Base-by-base conservation (phyloP, 2,113 vertebrate genomes). In the Psophia crepitans region DNA sequence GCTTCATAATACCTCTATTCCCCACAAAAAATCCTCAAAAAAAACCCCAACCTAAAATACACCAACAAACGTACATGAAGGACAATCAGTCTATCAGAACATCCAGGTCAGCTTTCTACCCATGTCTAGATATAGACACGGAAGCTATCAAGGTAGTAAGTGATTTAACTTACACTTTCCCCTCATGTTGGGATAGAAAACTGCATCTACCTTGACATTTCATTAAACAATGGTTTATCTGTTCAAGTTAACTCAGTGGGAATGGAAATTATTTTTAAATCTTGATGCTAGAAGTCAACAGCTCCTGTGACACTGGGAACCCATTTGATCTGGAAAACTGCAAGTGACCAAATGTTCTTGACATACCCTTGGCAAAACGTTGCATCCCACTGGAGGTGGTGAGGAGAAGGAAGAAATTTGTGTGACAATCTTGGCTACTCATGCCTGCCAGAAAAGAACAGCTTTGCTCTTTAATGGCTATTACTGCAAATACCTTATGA, bases 1-100 rank as follows among this genome's bases (percentile, higher is more conserved):
- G 66, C 39, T 91, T 63, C 33, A 51, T 23, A 39, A 54, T 21
- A 82, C 16, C 18, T 3, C 11, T 53, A 64, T 37, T 30, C 30
- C 15, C 43, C 30, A 35, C 27, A 94, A 96, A 93, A 95, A 54
- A 49, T 61, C 65, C 68, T 97, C 93, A 94, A 61, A 46, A 35
- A 37, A 46, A 9, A 4, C 3, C 28, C 10, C 60, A 41, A n/a
- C 8, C 23, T 96, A 93, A 75, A 92, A 89, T 89, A 97, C 46
- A 8, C 16, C 23, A 66, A 24, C 9, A 73, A 79, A 53, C 32
- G 46, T 60, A 95, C 69, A 75, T 64, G 68, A 86, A 63, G 69
- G 30, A 94, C 43, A 93, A 28, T 57, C 44, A 9, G 28, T 86
- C 61, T 56, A 90, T 91, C 65, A 96, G 63, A 94, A 90, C 51